These are phyloP conservation scores for Drymonia ruficornis DNA, from an alignment of 2,888 invertebrate genomes.

Conservation along the genomic window DNA sequence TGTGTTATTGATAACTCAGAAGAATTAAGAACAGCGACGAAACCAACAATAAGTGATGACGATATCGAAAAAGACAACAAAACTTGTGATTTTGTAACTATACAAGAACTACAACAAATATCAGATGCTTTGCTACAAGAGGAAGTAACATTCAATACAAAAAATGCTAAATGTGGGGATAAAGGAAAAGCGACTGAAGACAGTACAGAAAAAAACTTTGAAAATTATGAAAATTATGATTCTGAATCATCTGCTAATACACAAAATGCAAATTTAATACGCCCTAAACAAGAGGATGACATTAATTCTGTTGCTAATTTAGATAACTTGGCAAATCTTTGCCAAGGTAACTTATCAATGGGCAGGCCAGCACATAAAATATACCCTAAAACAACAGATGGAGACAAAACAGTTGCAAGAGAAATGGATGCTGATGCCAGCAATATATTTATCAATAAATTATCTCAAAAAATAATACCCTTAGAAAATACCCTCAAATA, in stretches of 20 bases:
- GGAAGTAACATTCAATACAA: conserved; percentile 26
- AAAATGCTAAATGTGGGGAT: conserved; percentile 11
- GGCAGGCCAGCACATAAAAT: neutral
- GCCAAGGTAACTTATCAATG: conserved; percentile 11
- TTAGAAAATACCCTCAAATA: conserved; percentile 21
- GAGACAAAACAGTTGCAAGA: neutral
- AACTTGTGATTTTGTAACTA: conserved; percentile 23
- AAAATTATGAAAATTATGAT: conserved; percentile 6
- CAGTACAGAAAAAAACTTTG: neutral
- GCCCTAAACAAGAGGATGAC: conserved; percentile 4
- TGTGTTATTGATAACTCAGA: neutral
- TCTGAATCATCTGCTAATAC: conserved; percentile 11
- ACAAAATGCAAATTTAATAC: conserved; percentile 2
- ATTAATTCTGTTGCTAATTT: neutral
- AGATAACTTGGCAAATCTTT: conserved; percentile 8
- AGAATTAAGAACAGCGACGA: neutral
- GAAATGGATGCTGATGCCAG: conserved; percentile 59
- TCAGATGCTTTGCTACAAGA: conserved; percentile 57
- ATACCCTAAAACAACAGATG: neutral
- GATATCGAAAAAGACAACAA: neutral
- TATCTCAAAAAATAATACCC: conserved; percentile 27
- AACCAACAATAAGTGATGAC: conserved; percentile 6
- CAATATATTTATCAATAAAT: conserved; percentile 40
- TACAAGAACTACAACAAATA: conserved; percentile 62
- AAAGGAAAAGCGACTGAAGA: neutral